Percentiles rank a stretch among this genome's conserved stretches.
Evolutionary conservation across 2,113 vertebrate genomes (phyloP).

Genomic region (Phalacrocorax carbo): DNA sequence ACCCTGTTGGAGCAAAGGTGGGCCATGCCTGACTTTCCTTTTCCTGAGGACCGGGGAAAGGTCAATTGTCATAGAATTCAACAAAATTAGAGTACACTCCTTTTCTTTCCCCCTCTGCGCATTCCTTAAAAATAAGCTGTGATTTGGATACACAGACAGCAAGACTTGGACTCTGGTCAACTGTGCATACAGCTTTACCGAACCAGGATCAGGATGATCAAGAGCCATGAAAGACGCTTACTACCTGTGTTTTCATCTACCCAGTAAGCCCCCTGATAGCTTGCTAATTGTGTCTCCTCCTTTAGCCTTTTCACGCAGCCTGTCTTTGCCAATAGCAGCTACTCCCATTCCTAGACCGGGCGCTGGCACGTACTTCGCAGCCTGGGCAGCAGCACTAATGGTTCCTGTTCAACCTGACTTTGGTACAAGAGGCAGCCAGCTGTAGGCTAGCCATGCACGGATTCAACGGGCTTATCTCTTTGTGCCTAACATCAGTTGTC

Average conservation of each 20-base stretch:
- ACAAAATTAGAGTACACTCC: not conserved
- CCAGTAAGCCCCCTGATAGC: not conserved
- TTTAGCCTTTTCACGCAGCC: not conserved
- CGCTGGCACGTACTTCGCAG: not conserved
- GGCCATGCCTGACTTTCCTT: not conserved
- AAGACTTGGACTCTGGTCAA: not conserved
- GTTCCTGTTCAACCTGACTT: not conserved
- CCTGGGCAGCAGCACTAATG: not conserved
- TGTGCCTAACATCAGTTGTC: not conserved
- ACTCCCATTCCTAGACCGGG: not conserved
- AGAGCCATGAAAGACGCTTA: not conserved
- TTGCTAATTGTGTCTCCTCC: not conserved
- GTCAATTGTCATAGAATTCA: not conserved
- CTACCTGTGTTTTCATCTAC: not conserved
- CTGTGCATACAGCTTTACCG: not conserved
- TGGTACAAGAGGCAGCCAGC: not conserved
- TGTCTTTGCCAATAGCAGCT: not conserved
- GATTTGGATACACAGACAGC: not conserved
- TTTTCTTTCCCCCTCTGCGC: not conserved
- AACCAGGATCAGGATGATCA: not conserved
- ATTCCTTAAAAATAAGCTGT: not conserved
- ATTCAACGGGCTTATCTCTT: not conserved
- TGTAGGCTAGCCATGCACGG: not conserved
- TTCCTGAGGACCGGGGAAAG: not conserved
- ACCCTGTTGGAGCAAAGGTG: not conserved